phyloP scores from a whole-genome alignment of 1,140 invertebrate genomes.

The Phthorimaea operculella region DNA sequence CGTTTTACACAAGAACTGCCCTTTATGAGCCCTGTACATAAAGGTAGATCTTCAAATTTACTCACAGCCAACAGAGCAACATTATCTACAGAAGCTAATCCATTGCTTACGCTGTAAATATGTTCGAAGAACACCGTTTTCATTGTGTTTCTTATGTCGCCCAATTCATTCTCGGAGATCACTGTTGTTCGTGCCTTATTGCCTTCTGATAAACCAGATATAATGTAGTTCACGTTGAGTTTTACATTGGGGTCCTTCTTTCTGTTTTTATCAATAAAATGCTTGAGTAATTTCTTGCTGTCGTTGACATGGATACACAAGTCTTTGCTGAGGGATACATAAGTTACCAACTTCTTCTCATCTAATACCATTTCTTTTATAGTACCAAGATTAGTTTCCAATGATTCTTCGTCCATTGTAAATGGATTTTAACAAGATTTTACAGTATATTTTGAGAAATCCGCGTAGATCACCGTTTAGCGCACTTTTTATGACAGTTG shows the following conservation, averaged over 20 bases:
- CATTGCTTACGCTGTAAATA: constrained; percentile 48
- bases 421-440: background rate
- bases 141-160: constrained; percentile 23
- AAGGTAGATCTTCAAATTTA: constrained; percentile 43
- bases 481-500: background rate
- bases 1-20: constrained; percentile 36
- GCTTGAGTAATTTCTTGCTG: constrained; percentile 40
- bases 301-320: constrained; percentile 53
- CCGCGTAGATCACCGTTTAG: background rate
- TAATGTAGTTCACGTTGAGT: constrained; percentile 39
- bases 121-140: constrained; percentile 46
- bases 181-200: constrained; percentile 38
- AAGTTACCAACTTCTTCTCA: constrained; percentile 50
- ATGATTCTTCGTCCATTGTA: constrained; percentile 19
- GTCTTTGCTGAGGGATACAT: constrained; percentile 51
- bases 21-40: constrained; percentile 48
- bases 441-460: too few relatives aligned
- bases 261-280: constrained; percentile 28
- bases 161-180: constrained; percentile 36
- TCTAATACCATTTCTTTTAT: constrained; percentile 53
- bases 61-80: constrained; percentile 31
- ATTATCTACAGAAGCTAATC: constrained; percentile 28
- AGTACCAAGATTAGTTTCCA: constrained; percentile 26
- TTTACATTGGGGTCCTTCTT: constrained; percentile 25
- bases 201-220: constrained; percentile 37